phyloP scores from a whole-genome alignment of 2,888 invertebrate species.

The Selenia dentaria region DNA sequence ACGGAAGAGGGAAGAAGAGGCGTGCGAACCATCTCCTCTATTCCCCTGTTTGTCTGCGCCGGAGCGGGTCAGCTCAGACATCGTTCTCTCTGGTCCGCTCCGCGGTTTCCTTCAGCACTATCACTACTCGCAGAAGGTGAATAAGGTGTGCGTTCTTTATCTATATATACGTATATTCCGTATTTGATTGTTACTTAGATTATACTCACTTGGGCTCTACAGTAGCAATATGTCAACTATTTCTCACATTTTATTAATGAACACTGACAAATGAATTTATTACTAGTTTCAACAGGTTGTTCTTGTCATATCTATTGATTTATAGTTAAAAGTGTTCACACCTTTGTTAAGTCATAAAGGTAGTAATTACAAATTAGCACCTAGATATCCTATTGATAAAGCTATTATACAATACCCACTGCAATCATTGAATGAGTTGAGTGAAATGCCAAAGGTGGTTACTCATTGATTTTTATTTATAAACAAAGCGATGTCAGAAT shows the following conservation, averaged over 20 bases:
- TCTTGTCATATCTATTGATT: constrained; percentile 29
- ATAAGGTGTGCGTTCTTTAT: too few relatives aligned
- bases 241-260: constrained; percentile 73
- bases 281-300: constrained; percentile 39
- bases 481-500: constrained; percentile 63
- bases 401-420: constrained; percentile 9
- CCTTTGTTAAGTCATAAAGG: constrained; percentile 47
- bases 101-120: too few relatives aligned
- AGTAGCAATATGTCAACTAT: constrained; percentile 72
- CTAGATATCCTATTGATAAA: constrained; percentile 37
- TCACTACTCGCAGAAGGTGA: too few relatives aligned
- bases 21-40: too few relatives aligned
- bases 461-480: constrained; percentile 23
- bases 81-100: too few relatives aligned
- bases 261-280: constrained; percentile 48
- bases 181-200: too few relatives aligned
- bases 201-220: constrained; percentile 24
- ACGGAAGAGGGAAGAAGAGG: too few relatives aligned
- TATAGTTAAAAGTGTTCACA: constrained; percentile 44
- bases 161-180: too few relatives aligned
- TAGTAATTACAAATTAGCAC: constrained; percentile 33
- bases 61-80: too few relatives aligned
- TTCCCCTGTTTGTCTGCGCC: too few relatives aligned
- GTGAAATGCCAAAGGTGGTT: constrained; percentile 52
- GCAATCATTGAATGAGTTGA: constrained; percentile 50